Evolutionary conservation across 2,797 vertebrate species (phyloP).

Genomic region (Rhinichthys osculus): DNA sequence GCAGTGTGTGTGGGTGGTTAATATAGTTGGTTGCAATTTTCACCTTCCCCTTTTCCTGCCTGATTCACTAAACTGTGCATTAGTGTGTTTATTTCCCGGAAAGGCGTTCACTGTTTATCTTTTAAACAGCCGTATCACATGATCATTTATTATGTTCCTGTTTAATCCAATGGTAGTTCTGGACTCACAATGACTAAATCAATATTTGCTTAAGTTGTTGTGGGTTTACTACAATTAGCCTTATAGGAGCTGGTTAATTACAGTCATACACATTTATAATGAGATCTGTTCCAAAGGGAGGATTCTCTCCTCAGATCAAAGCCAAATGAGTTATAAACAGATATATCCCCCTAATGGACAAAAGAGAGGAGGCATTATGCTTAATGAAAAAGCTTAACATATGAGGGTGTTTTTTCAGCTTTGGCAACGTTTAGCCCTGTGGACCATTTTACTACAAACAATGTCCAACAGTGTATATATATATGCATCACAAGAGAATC

Average conservation of each 20-base stretch:
- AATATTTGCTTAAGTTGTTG: slow-evolving; percentile 45
- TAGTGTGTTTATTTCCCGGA: neutral
- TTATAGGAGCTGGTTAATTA: slow-evolving; percentile 59
- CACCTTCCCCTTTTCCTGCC: neutral
- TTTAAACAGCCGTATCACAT: neutral
- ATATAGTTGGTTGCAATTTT: neutral
- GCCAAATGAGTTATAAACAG: slow-evolving; percentile 28
- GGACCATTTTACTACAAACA: neutral
- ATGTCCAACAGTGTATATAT: neutral
- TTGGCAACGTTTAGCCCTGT: neutral
- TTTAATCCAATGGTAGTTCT: slow-evolving; percentile 38
- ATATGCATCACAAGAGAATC: neutral
- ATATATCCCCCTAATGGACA: slow-evolving; percentile 2
- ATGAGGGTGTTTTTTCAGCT: neutral
- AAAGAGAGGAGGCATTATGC: neutral
- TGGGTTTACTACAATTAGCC: slow-evolving; percentile 33
- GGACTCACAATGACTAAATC: slow-evolving; percentile 41
- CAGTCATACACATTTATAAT: slow-evolving; percentile 58
- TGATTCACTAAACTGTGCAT: neutral
- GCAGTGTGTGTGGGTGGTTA: slow-evolving; percentile 23
- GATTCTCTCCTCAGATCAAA: slow-evolving; percentile 49
- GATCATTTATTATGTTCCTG: slow-evolving; percentile 25
- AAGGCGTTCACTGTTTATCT: neutral
- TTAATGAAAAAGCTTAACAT: slow-evolving; percentile 29
- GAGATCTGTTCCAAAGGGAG: slow-evolving; percentile 63